phyloP scores from a whole-genome alignment of 1,140 invertebrate species.

The Nautilus pompilius region DNA sequence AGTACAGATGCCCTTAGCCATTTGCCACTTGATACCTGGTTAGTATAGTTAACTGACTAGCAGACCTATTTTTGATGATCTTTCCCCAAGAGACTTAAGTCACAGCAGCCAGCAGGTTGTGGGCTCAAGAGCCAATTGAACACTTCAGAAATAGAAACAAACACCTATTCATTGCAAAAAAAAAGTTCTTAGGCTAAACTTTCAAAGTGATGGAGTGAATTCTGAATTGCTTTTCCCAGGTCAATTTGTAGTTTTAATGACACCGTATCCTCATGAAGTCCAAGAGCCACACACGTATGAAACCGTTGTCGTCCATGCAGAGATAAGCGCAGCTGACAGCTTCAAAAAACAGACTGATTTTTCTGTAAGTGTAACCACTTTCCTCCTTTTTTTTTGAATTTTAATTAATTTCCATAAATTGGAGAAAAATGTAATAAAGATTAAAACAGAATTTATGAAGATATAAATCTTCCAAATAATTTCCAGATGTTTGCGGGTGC shows the following conservation, averaged over 20 bases:
- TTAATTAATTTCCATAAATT: conserved; percentile 13
- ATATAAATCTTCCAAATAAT: no score
- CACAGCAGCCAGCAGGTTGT: not conserved
- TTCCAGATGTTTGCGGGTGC: no score
- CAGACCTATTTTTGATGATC: not conserved
- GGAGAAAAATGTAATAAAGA: no score
- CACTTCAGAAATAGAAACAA: not conserved
- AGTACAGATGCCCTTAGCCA: no score
- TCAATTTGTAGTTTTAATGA: conserved; percentile 22
- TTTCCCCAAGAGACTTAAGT: not conserved
- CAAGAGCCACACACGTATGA: conserved; percentile 45
- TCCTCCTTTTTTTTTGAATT: not conserved
- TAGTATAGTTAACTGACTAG: conserved; percentile 4
- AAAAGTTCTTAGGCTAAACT: not conserved
- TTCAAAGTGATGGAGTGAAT: not conserved
- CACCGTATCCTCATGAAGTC: conserved; percentile 39
- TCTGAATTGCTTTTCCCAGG: conserved; percentile 9
- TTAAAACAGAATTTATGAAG: no score
- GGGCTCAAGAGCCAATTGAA: not conserved
- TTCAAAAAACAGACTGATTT: conserved; percentile 25
- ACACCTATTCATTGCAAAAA: not conserved
- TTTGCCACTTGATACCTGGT: no score
- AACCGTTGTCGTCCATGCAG: conserved; percentile 40
- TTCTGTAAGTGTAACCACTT: conserved; percentile 20
- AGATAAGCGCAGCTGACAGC: conserved; percentile 34